Evolutionary conservation across 2,888 invertebrate species (phyloP).

Genomic region (Acanthosepion pharaonis): DNA sequence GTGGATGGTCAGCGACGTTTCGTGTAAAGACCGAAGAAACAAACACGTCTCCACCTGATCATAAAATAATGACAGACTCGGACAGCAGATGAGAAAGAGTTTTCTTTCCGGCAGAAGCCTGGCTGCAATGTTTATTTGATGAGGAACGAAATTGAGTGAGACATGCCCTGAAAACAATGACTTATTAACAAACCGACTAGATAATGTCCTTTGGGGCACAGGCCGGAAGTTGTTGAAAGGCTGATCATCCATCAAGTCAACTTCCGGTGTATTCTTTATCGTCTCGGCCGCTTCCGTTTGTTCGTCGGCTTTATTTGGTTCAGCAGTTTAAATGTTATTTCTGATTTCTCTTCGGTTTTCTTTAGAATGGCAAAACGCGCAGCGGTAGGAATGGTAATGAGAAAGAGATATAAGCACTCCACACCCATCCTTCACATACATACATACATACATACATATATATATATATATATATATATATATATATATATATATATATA

Average conservation of each 20-base stretch:
- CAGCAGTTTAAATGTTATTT: not conserved
- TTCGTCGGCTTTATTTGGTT: not conserved
- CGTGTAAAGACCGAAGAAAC: not conserved
- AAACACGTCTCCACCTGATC: not conserved
- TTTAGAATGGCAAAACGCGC: too few relatives aligned
- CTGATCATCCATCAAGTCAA: not conserved
- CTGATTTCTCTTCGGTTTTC: not conserved
- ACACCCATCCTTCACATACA: too few relatives aligned
- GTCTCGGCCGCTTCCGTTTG: not conserved
- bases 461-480: not conserved
- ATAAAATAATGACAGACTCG: not conserved
- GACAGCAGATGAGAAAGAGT: not conserved
- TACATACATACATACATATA: not conserved
- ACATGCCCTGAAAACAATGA: not conserved
- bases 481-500: not conserved
- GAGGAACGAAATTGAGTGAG: constrained; percentile 20
- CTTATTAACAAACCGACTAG: not conserved
- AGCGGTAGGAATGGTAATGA: too few relatives aligned
- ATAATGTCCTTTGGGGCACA: constrained; percentile 33
- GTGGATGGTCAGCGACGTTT: not conserved
- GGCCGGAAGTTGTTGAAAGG: constrained; percentile 9
- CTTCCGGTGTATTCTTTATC: constrained; percentile 33
- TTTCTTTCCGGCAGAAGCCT: not conserved
- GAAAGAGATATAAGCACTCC: too few relatives aligned
- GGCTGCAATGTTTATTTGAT: not conserved